Base-by-base conservation (phyloP, 2,113 vertebrate species). In the Varanus salvator region DNA sequence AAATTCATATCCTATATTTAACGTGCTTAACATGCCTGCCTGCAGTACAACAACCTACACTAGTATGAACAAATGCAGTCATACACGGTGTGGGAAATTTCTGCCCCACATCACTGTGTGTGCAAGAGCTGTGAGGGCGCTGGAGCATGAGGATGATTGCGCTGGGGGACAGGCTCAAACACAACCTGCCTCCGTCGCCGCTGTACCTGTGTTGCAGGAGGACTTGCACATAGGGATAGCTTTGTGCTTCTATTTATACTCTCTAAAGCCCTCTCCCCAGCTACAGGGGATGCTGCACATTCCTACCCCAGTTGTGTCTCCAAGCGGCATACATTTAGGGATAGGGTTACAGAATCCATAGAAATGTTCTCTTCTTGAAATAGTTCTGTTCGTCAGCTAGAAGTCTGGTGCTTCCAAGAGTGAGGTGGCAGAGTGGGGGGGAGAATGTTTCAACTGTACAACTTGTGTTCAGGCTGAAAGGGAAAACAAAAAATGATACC, bases 351-450 rank as follows among this genome's bases (percentile, higher is more conserved):
- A 0, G 25, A 71, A 64, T 27, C 66, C 12, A 23, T 0, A 7
- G 89, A 89, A 76, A 31, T 1, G 31, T 17, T 48, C 19, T 76
- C 68, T 89, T 44, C 17, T n/a, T 64, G 54, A 27, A 50, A 27
- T 34, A 68, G 50, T 75, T 29, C 89, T 77, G 75, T 93, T 94
- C 90, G 91, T 44, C 38, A 95, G 93, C 87, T 84, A n/a, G 69
- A 9, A 80, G 77, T 25, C 85, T 91, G 83, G 72, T 89, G 80
- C 60, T 90, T 87, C 72, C 0, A 0, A 0, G 23, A 44, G 38
- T 44, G 38, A 44, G 38, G 38, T 44, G 38, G 38, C 38, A 44
- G 38, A 3, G 38, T 44, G 38, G 2, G 92, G 92, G 48, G 50
- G 7, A 72, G 87, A 87, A 50, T 0, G 0, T 0, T 48, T 38